Base-by-base conservation (phyloP, 1,140 invertebrate genomes). In the Lutraria rhynchaena region DNA sequence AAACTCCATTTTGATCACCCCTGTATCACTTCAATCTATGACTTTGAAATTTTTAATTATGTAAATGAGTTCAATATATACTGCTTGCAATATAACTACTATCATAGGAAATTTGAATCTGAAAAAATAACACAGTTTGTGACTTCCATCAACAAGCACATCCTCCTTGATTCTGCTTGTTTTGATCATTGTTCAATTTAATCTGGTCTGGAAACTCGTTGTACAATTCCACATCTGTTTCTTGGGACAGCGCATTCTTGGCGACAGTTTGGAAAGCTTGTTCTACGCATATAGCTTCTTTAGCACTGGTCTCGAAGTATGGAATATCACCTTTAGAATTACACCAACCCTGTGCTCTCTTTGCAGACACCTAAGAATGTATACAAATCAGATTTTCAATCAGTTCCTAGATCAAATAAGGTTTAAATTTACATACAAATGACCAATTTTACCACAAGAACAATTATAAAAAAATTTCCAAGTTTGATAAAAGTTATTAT, bases 291-390 rank as follows among this genome's bases (percentile, higher is more conserved):
- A 99, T 96, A 63, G 97, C 98, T 92, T 99, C 98, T 94, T 99
- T 99, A 87, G 98, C 98, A 93, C 97, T 98, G 41, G 98, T 99
- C 94, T 99, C 98, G 93, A 99, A 99, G 92, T 99, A 99, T 51
- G 98, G 98, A 91, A 99, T 99, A 93, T 98, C 97, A 92, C 99
- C 99, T 94, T 99, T 99, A 86, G 95, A 96, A 92, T 98, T 96
- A 94, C 98, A 99, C 99, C 99, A 99, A 87, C 98, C 97, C 92
- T 99, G 97, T 37, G 98, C 98, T 90, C 98, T 94, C 92, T 99
- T 99, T 29, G 95, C 95, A n/a, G 97, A 98, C 27, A 99, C 96
- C 95, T 96, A 87, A 33, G n/a, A n/a, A n/a, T 69, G 90, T 85
- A 83, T 51, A 31, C 46, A 53, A 5, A 58, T 24, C 15, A 1